Evolutionary conservation across 1,140 invertebrate species (phyloP).

Genomic region (Hestina assimilis): DNA sequence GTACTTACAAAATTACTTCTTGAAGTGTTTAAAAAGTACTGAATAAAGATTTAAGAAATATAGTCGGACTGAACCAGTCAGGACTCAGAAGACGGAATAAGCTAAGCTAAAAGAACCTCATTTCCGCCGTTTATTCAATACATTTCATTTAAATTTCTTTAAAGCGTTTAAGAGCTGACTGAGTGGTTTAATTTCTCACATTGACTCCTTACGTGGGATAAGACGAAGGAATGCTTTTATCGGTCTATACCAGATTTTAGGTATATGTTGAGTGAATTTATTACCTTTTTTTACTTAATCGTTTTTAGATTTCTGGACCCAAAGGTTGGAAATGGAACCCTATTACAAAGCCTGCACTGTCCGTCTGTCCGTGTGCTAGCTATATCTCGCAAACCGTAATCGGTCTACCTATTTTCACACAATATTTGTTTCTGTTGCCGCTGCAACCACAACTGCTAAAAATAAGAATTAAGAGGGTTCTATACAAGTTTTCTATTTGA

Average conservation of each 20-base stretch:
- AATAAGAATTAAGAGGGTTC: too few species aligned
- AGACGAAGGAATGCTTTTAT: slow-evolving; percentile 60
- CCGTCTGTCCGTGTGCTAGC: too few species aligned
- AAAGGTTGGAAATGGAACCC: too few species aligned
- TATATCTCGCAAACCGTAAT: too few species aligned
- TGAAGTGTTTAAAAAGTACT: not conserved
- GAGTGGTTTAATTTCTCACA: slow-evolving; percentile 64
- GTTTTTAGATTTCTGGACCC: not conserved
- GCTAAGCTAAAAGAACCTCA: slow-evolving; percentile 66
- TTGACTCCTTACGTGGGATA: slow-evolving; percentile 45
- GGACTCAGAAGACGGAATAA: slow-evolving; percentile 61
- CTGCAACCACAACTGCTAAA: too few species aligned
- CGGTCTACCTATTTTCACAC: too few species aligned
- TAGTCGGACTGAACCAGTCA: slow-evolving; percentile 56
- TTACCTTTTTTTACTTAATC: not conserved
- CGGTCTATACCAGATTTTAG: not conserved
- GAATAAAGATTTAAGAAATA: slow-evolving; percentile 35
- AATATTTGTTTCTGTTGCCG: too few species aligned
- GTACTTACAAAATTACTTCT: not conserved
- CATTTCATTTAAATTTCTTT: slow-evolving; percentile 72
- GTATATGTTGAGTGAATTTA: not conserved
- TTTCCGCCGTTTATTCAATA: slow-evolving; percentile 72
- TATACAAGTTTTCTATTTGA: too few species aligned
- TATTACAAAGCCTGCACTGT: too few species aligned
- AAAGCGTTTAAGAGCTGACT: slow-evolving; percentile 46